Evolutionary conservation across 2,797 vertebrate species (phyloP).

Genomic region (Menidia menidia): DNA sequence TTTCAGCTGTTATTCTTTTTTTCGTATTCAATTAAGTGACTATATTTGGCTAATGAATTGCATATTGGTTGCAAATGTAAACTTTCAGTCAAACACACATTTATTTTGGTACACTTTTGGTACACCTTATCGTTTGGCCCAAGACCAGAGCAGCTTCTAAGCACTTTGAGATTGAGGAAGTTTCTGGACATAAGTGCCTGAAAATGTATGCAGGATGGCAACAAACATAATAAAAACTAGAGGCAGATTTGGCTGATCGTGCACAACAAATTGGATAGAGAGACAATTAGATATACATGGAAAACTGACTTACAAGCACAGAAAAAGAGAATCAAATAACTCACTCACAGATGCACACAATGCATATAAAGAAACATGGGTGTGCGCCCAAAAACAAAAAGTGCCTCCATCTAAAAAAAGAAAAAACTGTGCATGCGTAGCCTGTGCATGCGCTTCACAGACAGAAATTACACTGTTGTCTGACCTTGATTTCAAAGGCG

Average conservation of each 20-base stretch:
- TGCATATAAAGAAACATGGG: neutral
- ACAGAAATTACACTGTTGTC: constrained; percentile 60
- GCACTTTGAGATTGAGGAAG: neutral
- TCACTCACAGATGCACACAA: neutral
- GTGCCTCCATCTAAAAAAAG: constrained; percentile 25
- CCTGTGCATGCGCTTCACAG: constrained; percentile 39
- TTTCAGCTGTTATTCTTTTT: constrained; percentile 72
- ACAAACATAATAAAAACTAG: constrained; percentile 28
- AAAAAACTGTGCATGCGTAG: constrained; percentile 38
- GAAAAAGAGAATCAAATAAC: neutral
- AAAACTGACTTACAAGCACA: neutral
- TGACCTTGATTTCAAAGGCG: constrained; percentile 74
- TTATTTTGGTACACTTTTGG: constrained; percentile 11
- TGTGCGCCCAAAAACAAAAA: constrained; percentile 24
- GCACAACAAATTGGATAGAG: constrained; percentile 34
- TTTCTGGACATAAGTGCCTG: constrained; percentile 1
- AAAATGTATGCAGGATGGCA: neutral
- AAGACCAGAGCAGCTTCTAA: constrained; percentile 26
- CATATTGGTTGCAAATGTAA: neutral
- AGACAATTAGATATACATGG: constrained; percentile 36
- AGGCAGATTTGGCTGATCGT: constrained; percentile 21
- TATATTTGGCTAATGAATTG: constrained; percentile 70
- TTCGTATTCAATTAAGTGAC: constrained; percentile 69
- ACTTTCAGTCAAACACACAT: constrained; percentile 2
- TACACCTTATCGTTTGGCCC: constrained; percentile 52